Evolutionary conservation across 2,888 invertebrate species (phyloP).

Genomic region (Drosophila mulleri): DNA sequence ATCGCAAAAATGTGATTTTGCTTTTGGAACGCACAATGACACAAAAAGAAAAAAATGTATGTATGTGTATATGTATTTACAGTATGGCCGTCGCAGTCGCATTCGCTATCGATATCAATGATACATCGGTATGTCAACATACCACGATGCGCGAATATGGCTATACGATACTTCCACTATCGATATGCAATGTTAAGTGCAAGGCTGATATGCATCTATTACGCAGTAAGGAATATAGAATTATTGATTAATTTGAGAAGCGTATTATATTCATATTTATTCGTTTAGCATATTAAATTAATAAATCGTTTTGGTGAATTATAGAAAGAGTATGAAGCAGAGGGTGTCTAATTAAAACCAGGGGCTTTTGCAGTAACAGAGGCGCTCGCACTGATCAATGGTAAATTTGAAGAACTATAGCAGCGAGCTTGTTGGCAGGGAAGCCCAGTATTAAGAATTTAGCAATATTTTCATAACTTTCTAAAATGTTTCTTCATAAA

Average conservation of each 20-base stretch:
- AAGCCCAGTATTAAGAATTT: background rate
- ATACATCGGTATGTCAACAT: conserved; percentile 22
- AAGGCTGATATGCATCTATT: background rate
- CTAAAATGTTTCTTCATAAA: background rate
- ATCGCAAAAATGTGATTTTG: conserved; percentile 72
- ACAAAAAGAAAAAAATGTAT: conserved; percentile 74
- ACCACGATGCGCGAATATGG: background rate
- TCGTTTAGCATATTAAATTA: too few species aligned
- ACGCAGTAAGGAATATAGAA: background rate
- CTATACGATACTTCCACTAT: background rate
- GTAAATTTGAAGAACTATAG: background rate
- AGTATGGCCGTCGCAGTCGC: conserved; percentile 60
- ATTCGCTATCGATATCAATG: conserved; percentile 40
- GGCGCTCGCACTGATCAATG: background rate
- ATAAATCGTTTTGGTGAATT: background rate
- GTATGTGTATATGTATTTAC: conserved; percentile 67
- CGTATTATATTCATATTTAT: too few species aligned
- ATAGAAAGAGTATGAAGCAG: too few species aligned
- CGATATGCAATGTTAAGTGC: conserved; percentile 5
- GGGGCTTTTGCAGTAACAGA: background rate
- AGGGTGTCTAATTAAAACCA: background rate
- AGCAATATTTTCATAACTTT: background rate
- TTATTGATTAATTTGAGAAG: background rate
- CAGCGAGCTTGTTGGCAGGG: background rate
- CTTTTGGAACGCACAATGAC: conserved; percentile 72